phyloP scores from a whole-genome alignment of 2,797 vertebrate genomes.

The Phyllotis vaccarum region DNA sequence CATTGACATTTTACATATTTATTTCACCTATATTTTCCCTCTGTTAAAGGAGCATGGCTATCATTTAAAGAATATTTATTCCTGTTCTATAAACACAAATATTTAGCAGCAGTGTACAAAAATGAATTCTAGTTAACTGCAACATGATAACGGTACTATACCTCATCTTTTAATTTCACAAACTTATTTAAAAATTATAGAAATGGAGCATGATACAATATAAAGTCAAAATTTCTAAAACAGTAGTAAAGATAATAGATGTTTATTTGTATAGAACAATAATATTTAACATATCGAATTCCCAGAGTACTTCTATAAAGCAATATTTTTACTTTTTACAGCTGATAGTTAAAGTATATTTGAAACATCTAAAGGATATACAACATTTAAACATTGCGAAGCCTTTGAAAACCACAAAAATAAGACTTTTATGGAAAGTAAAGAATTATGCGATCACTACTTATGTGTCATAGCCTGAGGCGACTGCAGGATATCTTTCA shows the following conservation, averaged over 20 bases:
- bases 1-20: conserved; percentile 55
- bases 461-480: background rate
- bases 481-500: background rate
- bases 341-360: conserved; percentile 6
- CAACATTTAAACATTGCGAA: conserved; percentile 10
- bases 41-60: background rate
- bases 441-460: conserved; percentile 9
- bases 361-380: background rate
- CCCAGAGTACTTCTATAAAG: background rate
- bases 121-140: background rate
- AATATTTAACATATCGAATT: background rate
- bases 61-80: conserved; percentile 46
- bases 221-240: background rate
- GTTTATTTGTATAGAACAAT: background rate
- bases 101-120: background rate
- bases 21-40: background rate
- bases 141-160: background rate
- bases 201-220: background rate
- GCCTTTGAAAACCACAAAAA: background rate
- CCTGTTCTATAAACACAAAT: conserved; percentile 33
- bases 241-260: background rate
- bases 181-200: conserved; percentile 19
- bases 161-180: background rate
- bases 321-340: background rate
- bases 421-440: conserved; percentile 10